These are phyloP conservation scores for Lumbricus terrestris DNA, from an alignment of 2,888 invertebrate genomes.

Conservation along the genomic window DNA sequence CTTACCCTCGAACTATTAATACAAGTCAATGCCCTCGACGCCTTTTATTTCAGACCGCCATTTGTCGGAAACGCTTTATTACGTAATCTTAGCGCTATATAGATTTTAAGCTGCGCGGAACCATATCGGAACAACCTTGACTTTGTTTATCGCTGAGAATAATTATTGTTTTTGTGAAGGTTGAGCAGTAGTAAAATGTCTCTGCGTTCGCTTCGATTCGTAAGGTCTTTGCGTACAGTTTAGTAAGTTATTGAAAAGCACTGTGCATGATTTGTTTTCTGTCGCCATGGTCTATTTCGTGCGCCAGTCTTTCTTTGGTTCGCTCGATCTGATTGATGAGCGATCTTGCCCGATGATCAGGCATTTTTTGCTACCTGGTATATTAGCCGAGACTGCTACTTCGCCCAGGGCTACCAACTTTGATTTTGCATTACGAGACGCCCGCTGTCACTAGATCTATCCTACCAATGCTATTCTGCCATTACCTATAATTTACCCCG, in stretches of 20 bases:
- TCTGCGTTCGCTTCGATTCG: not conserved
- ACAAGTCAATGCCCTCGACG: too few species aligned
- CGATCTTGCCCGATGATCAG: not conserved
- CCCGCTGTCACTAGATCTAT: too few species aligned
- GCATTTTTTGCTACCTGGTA: not conserved
- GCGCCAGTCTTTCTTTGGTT: not conserved
- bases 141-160: not conserved
- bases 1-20: too few species aligned
- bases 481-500: too few species aligned
- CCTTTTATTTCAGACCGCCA: too few species aligned
- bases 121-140: not conserved
- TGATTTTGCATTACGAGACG: too few species aligned
- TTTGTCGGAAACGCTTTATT: too few species aligned
- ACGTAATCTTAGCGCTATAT: not conserved
- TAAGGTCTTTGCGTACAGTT: not conserved
- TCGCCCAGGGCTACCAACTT: not conserved
- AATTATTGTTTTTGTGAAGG: not conserved
- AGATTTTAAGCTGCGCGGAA: not conserved
- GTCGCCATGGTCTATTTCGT: not conserved
- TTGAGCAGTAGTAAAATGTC: not conserved
- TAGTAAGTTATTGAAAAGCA: not conserved
- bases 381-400: not conserved
- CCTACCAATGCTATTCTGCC: too few species aligned
- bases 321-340: too few species aligned
- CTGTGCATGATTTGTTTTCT: not conserved